Conservation (phyloP, 2,797 vertebrate species). For the Paratrypauchen microcephalus region DNA sequence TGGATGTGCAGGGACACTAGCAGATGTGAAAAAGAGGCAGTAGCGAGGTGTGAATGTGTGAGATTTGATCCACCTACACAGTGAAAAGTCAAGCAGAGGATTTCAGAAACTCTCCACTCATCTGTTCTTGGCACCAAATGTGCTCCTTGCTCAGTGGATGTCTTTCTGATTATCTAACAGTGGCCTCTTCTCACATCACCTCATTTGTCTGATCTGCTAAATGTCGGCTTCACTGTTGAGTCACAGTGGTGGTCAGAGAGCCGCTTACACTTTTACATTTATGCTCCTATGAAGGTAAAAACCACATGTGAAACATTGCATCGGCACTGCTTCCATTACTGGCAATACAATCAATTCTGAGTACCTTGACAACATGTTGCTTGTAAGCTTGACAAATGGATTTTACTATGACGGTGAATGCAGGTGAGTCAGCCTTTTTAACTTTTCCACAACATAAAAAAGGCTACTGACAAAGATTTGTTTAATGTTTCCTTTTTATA, state of each 20-base stretch:
- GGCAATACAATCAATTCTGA: not conserved
- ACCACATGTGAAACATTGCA: constrained; percentile 28
- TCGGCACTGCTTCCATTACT: not conserved
- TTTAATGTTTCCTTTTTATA: no score
- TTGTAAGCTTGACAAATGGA: not conserved
- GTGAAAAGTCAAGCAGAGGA: constrained; percentile 12
- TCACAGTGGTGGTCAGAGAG: constrained; percentile 55
- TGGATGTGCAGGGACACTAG: constrained; percentile 20
- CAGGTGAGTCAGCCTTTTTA: constrained; percentile 1
- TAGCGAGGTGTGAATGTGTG: constrained; percentile 13
- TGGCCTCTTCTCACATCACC: constrained; percentile 53
- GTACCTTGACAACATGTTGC: not conserved
- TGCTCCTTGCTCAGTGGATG: constrained; percentile 34
- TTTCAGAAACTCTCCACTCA: constrained; percentile 28
- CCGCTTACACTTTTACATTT: constrained; percentile 40
- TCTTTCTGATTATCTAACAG: constrained; percentile 45
- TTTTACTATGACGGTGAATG: not conserved
- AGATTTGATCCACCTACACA: constrained; percentile 47
- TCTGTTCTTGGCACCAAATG: constrained; percentile 27
- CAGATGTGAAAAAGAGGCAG: constrained; percentile 20
- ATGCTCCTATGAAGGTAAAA: constrained; percentile 25
- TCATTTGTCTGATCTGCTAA: constrained; percentile 62
- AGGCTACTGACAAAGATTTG: no score
- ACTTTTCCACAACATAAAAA: no score
- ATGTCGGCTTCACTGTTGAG: constrained; percentile 52